Evolutionary conservation across 2,113 vertebrate genomes (phyloP).

Genomic region (Ctenomys sociabilis): DNA sequence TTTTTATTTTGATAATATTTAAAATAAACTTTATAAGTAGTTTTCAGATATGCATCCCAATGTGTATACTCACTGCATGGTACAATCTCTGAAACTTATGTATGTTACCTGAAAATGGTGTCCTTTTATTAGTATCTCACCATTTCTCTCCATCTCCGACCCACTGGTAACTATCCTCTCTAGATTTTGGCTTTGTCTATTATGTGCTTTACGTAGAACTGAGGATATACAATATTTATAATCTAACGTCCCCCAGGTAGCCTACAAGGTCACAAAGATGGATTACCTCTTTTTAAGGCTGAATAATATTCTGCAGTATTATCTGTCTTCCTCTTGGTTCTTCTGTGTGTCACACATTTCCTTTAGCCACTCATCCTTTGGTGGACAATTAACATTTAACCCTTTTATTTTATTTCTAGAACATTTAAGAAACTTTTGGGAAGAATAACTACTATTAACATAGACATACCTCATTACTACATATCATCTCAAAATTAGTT

Average conservation of each 20-base stretch:
- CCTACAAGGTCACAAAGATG: background rate
- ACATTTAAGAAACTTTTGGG: background rate
- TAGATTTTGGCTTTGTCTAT: background rate
- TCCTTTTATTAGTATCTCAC: background rate
- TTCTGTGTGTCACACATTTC: background rate
- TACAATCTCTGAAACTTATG: background rate
- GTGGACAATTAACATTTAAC: background rate
- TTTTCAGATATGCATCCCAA: background rate
- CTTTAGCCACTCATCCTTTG: background rate
- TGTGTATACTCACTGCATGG: background rate
- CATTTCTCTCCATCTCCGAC: rapidly evolving
- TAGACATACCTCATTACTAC: background rate
- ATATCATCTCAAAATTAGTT: background rate
- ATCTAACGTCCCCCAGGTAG: background rate
- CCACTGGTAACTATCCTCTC: background rate
- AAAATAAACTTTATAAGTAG: background rate
- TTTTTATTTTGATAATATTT: background rate
- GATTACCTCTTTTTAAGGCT: background rate
- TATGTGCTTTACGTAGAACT: background rate
- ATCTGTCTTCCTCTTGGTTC: background rate
- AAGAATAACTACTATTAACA: background rate
- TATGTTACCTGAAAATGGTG: background rate
- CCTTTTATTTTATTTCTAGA: background rate
- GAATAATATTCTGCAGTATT: background rate
- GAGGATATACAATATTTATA: background rate